phyloP scores from a whole-genome alignment of 2,888 invertebrate species.

The Polymixis lichenea region DNA sequence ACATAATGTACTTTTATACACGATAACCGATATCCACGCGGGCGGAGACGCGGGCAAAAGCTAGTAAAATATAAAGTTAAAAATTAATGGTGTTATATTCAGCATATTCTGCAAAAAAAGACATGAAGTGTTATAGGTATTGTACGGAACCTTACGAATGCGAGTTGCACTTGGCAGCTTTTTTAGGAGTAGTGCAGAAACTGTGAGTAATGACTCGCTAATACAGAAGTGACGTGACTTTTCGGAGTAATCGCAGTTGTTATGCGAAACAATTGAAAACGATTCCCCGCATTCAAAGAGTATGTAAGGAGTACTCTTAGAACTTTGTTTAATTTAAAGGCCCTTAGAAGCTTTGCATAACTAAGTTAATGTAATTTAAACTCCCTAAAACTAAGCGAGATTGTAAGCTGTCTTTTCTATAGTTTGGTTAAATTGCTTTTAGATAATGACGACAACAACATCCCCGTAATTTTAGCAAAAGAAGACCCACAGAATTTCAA shows the following conservation, averaged over 20 bases:
- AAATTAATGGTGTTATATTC: too few relatives aligned
- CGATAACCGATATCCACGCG: too few relatives aligned
- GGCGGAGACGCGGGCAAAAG: too few relatives aligned
- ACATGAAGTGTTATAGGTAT: too few relatives aligned
- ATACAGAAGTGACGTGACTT: neutral
- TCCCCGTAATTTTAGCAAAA: neutral
- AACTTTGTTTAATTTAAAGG: slow-evolving; percentile 10
- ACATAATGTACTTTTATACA: too few relatives aligned
- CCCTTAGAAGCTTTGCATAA: neutral
- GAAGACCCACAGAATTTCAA: neutral
- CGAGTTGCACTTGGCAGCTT: too few relatives aligned
- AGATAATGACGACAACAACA: neutral
- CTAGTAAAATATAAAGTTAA: too few relatives aligned
- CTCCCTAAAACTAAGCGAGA: neutral
- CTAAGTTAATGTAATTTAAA: neutral
- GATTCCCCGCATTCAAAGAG: neutral
- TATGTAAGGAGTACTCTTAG: neutral
- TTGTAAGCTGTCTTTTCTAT: neutral
- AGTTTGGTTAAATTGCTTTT: neutral
- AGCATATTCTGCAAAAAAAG: too few relatives aligned
- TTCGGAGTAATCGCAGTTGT: neutral
- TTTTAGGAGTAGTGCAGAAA: slow-evolving; percentile 8
- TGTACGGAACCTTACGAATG: too few relatives aligned
- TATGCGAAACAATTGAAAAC: neutral
- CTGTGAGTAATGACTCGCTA: slow-evolving; percentile 6